phyloP scores from a whole-genome alignment of 1,140 invertebrate species.

The Pogonomyrmex barbatus region DNA sequence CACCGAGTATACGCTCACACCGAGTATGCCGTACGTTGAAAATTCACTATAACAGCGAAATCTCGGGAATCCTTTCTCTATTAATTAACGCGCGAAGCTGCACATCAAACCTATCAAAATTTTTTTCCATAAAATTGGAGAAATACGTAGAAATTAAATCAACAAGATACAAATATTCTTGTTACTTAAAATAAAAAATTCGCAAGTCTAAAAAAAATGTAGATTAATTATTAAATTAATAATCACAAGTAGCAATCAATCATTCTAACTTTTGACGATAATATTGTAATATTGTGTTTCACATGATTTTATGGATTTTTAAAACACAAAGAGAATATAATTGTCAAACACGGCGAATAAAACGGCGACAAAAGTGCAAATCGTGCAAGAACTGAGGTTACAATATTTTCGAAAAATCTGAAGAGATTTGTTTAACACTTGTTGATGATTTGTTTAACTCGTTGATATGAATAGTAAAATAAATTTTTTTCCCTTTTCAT shows the following conservation, averaged over 20 bases:
- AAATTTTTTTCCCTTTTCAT: background rate
- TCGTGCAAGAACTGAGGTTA: background rate
- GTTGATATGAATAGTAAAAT: background rate
- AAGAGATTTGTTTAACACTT: background rate
- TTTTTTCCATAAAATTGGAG: background rate
- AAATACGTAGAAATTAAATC: background rate
- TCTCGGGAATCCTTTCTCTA: background rate
- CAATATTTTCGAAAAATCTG: background rate
- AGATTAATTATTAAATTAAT: background rate
- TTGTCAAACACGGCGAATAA: background rate
- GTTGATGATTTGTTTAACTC: background rate
- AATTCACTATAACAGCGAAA: slow-evolving; percentile 12
- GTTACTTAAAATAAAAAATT: background rate
- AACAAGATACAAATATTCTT: background rate
- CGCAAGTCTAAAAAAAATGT: background rate
- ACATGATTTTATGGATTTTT: background rate
- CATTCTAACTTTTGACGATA: background rate
- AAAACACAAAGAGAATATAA: background rate
- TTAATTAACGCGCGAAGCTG: slow-evolving; percentile 20
- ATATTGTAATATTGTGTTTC: background rate
- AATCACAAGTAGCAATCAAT: background rate
- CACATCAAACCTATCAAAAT: background rate
- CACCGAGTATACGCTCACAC: background rate
- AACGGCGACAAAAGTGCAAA: background rate
- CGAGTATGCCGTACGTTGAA: slow-evolving; percentile 8